phyloP scores from a whole-genome alignment of 2,888 invertebrate genomes.

The Stenichneumon culpator region DNA sequence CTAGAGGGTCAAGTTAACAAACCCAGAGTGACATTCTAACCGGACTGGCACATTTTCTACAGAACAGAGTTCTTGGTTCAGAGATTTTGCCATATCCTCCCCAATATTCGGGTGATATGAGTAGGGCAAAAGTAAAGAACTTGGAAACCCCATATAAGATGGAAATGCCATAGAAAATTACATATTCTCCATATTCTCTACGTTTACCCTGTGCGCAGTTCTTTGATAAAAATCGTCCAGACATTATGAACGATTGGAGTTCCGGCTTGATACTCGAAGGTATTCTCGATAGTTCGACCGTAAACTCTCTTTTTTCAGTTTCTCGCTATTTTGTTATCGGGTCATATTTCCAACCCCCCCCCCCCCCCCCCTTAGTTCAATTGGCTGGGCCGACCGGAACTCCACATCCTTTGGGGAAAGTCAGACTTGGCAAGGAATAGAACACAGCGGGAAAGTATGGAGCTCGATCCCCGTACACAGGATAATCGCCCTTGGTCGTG shows the following conservation, averaged over 20 bases:
- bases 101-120: too few relatives aligned
- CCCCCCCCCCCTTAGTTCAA: not conserved
- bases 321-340: slow-evolving; percentile 9
- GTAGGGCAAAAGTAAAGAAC: too few relatives aligned
- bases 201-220: too few relatives aligned
- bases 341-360: not conserved
- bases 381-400: slow-evolving; percentile 48
- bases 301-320: not conserved
- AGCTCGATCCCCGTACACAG: slow-evolving; percentile 26
- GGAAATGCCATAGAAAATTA: too few relatives aligned
- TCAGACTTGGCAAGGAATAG: slow-evolving; percentile 40
- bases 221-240: too few relatives aligned
- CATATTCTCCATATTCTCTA: too few relatives aligned
- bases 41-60: too few relatives aligned
- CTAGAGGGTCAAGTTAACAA: too few relatives aligned
- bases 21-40: too few relatives aligned
- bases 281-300: not conserved
- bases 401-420: slow-evolving; percentile 2
- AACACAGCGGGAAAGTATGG: slow-evolving; percentile 15
- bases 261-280: not conserved
- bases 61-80: too few relatives aligned
- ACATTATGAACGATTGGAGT: not conserved
- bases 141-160: too few relatives aligned
- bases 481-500: slow-evolving; percentile 60
- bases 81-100: too few relatives aligned